These are phyloP conservation scores for Orestias chungarensis DNA, from an alignment of 2,797 vertebrate species.

Conservation along the genomic window DNA sequence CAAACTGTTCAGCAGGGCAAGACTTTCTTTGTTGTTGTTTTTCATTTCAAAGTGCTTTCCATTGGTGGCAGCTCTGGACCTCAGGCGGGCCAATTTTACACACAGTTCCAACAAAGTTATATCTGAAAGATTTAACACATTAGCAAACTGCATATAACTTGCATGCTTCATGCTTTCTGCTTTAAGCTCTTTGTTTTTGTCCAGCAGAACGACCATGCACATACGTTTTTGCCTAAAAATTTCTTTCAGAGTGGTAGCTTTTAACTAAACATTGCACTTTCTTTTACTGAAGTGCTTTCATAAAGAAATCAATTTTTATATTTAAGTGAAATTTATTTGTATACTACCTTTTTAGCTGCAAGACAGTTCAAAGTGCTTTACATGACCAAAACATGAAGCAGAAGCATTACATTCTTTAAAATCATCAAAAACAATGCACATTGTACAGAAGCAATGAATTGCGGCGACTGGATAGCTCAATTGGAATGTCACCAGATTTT, in stretches of 20 bases:
- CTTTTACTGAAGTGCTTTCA: background rate
- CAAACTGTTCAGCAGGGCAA: background rate
- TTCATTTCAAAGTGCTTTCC: background rate
- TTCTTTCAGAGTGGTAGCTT: background rate
- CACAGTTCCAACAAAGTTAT: background rate
- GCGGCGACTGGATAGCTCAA: too few species aligned
- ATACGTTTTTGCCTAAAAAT: background rate
- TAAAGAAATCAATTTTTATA: background rate
- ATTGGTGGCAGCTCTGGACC: background rate
- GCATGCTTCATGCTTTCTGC: background rate
- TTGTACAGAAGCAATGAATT: too few species aligned
- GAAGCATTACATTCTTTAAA: too few species aligned
- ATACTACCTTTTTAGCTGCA: too few species aligned
- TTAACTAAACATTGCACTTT: background rate
- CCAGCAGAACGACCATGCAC: background rate
- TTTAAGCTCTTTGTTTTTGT: slow-evolving; percentile 2
- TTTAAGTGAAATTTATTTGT: too few species aligned
- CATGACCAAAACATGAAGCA: too few species aligned
- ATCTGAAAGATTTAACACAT: slow-evolving; percentile 1
- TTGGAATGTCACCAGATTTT: too few species aligned
- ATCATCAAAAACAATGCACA: too few species aligned
- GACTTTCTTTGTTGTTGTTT: background rate
- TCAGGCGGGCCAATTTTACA: background rate
- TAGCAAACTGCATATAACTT: background rate
- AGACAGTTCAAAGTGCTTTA: too few species aligned